These are phyloP conservation scores for Temnothorax longispinosus DNA, from an alignment of 1,140 invertebrate genomes.

Conservation along the genomic window DNA sequence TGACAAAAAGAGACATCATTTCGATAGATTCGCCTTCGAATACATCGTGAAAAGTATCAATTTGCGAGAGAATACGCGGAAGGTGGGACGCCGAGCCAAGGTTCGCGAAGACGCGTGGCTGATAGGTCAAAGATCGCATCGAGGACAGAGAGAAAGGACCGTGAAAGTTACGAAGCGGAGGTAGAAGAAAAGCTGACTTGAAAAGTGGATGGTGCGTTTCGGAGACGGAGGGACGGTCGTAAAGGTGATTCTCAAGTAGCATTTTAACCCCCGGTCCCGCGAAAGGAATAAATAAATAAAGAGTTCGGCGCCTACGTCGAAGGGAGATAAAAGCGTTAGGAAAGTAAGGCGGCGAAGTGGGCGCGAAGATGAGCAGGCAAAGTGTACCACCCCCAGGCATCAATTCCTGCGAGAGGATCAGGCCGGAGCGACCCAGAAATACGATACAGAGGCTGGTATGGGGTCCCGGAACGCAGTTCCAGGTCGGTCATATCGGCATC, in stretches of 20 bases:
- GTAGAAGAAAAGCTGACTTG: neutral
- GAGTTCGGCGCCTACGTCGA: neutral
- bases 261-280: neutral
- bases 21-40: neutral
- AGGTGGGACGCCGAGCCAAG: neutral
- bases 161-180: conserved; percentile 2
- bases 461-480: conserved; percentile 75
- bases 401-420: conserved; percentile 81
- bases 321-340: neutral
- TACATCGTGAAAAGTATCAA: conserved; percentile 32
- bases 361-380: conserved; percentile 75
- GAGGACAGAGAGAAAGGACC: neutral
- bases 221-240: neutral
- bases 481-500: conserved; percentile 85
- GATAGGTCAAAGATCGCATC: conserved; percentile 30
- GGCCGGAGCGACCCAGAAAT: conserved; percentile 80
- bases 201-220: neutral
- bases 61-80: conserved; percentile 12
- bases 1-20: neutral
- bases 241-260: neutral
- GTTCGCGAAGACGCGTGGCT: conserved; percentile 30
- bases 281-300: conserved; percentile 23
- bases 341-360: conserved; percentile 1
- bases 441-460: conserved; percentile 79
- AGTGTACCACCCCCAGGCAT: conserved; percentile 63